These are phyloP conservation scores for Megaleporinus macrocephalus DNA, from an alignment of 2,113 vertebrate species.

Conservation along the genomic window DNA sequence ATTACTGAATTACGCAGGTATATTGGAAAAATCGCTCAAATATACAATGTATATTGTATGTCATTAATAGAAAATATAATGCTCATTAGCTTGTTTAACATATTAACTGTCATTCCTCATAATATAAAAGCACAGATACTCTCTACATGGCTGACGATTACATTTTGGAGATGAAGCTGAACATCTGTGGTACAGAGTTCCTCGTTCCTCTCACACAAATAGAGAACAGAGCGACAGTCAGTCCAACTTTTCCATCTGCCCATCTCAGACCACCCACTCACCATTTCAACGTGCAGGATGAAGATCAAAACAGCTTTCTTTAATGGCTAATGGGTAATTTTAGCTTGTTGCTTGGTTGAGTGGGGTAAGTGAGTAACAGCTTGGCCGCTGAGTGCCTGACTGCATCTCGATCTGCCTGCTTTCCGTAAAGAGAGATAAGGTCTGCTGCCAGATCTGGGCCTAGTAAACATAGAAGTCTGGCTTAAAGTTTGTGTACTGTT, in stretches of 20 bases:
- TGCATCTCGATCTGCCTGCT: neutral
- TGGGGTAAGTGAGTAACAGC: neutral
- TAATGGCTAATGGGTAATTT: conserved; percentile 24
- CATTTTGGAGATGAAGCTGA: no score
- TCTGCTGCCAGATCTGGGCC: no score
- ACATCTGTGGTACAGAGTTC: neutral
- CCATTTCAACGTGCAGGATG: conserved; percentile 1
- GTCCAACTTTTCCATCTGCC: neutral
- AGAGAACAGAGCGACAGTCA: neutral
- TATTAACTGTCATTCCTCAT: no score
- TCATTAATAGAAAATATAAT: no score
- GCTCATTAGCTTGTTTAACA: no score
- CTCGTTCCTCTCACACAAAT: neutral
- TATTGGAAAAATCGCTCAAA: no score
- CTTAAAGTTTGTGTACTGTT: neutral
- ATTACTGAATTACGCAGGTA: no score
- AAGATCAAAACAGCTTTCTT: neutral
- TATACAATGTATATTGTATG: no score
- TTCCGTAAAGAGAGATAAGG: neutral
- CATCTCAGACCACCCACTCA: neutral
- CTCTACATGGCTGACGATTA: no score
- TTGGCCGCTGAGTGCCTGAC: neutral
- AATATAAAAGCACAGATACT: no score
- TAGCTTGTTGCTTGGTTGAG: neutral
- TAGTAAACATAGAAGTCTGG: neutral